phyloP scores from a whole-genome alignment of 2,113 vertebrate species.

The Pelvicachromis taeniatus region DNA sequence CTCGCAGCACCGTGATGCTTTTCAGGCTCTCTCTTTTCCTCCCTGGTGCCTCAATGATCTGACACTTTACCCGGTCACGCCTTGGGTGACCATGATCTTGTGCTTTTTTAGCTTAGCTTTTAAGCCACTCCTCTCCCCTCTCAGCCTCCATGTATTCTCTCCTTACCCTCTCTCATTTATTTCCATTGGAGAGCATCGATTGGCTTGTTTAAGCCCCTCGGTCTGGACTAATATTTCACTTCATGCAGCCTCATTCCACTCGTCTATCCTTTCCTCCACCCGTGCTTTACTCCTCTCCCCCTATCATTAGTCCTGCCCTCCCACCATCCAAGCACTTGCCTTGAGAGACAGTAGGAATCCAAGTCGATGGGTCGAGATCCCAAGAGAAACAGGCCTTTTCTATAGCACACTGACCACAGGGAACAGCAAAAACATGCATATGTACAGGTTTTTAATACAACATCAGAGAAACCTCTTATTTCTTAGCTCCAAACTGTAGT shows the following conservation, averaged over 20 bases:
- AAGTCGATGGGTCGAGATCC: not conserved
- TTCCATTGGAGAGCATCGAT: constrained; percentile 59
- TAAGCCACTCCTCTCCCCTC: not conserved
- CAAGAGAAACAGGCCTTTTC: not conserved
- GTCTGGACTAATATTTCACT: constrained; percentile 60
- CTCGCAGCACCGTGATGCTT: not conserved
- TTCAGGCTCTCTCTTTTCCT: not conserved
- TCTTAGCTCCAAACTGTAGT: not conserved
- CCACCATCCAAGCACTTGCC: constrained; percentile 9
- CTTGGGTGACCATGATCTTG: not conserved
- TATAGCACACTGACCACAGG: not conserved
- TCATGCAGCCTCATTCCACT: constrained; percentile 1
- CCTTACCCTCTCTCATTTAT: constrained; percentile 59
- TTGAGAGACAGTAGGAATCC: constrained; percentile 9
- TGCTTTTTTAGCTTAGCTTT: not conserved
- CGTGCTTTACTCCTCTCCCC: constrained; percentile 17
- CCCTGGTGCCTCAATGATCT: not conserved
- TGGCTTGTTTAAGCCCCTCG: constrained; percentile 44
- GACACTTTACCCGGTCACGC: not conserved
- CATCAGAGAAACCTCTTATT: not conserved
- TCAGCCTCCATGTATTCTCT: constrained; percentile 29
- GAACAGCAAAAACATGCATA: not conserved
- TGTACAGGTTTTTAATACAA: not conserved
- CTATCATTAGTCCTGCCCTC: constrained; percentile 32
- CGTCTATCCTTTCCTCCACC: not conserved